These are phyloP conservation scores for Apotomis capreana DNA, from an alignment of 2,888 invertebrate genomes.

Conservation along the genomic window DNA sequence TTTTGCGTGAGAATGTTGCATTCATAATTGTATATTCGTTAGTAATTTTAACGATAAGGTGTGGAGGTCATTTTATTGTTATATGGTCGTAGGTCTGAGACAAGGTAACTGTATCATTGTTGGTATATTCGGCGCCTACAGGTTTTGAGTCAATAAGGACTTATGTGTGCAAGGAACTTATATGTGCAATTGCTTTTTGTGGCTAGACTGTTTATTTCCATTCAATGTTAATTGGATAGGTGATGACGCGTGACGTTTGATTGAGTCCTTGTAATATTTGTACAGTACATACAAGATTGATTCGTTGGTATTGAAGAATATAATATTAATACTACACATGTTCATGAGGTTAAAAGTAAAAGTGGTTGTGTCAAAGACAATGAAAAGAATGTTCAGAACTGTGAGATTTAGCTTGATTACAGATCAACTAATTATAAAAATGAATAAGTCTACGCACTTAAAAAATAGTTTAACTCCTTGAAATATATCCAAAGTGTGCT, in stretches of 20 bases:
- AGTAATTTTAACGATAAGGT: conserved; percentile 66
- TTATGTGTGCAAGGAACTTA: background rate
- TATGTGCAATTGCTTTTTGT: background rate
- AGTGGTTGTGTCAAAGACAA: conserved; percentile 52
- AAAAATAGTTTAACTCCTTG: too few relatives aligned
- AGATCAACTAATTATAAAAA: too few relatives aligned
- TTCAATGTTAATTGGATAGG: conserved; percentile 66
- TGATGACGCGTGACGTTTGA: conserved; percentile 64
- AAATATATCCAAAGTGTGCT: too few relatives aligned
- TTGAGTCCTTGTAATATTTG: conserved; percentile 61
- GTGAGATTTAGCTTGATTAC: conserved; percentile 50
- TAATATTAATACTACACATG: conserved; percentile 48
- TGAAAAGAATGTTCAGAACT: conserved; percentile 48
- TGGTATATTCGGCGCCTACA: conserved; percentile 49
- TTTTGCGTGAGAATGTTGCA: conserved; percentile 71
- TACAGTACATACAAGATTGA: conserved; percentile 49
- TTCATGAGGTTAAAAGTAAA: conserved; percentile 42
- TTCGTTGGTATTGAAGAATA: conserved; percentile 43
- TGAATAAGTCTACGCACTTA: too few relatives aligned
- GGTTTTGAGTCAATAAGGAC: conserved; percentile 18
- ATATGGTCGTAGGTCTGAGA: conserved; percentile 65
- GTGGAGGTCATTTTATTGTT: conserved; percentile 72
- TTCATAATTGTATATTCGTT: conserved; percentile 68
- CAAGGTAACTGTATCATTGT: conserved; percentile 73
- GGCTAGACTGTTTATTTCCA: conserved; percentile 45